A percentile compares a stretch with the other conserved stretches of the same genome.
Evolutionary conservation across 2,888 invertebrate species (phyloP).

Genomic region (Troilus luridus): DNA sequence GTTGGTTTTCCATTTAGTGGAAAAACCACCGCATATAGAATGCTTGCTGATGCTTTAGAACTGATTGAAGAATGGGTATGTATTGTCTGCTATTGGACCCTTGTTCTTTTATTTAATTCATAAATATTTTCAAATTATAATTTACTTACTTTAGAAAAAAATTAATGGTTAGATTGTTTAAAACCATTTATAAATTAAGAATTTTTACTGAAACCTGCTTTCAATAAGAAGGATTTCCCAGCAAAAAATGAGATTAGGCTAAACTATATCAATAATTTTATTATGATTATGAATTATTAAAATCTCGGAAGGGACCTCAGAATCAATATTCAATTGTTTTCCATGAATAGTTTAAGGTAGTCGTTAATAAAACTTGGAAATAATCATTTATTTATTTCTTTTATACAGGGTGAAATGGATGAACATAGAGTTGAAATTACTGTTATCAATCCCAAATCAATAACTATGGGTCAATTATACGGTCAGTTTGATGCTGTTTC

Average conservation of each 20-base stretch:
- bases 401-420: slow-evolving; percentile 76
- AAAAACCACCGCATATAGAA: slow-evolving; percentile 88
- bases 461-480: slow-evolving; percentile 95
- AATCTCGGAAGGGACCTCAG: not conserved
- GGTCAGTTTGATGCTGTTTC: slow-evolving; percentile 95
- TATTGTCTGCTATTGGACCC: not conserved
- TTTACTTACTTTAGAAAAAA: too few species aligned
- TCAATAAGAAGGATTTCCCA: too few species aligned
- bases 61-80: slow-evolving; percentile 80
- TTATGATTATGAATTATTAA: not conserved
- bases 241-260: too few species aligned
- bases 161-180: too few species aligned
- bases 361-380: not conserved
- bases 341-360: not conserved
- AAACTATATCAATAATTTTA: too few species aligned
- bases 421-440: slow-evolving; percentile 85
- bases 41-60: slow-evolving; percentile 85
- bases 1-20: slow-evolving; percentile 94
- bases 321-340: not conserved
- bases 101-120: not conserved
- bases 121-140: not conserved
- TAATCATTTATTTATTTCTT: not conserved
- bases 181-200: too few species aligned
- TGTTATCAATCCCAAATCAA: slow-evolving; percentile 93
- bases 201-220: too few species aligned